phyloP scores from a whole-genome alignment of 2,888 invertebrate species.

The Agonopterix heracliana region DNA sequence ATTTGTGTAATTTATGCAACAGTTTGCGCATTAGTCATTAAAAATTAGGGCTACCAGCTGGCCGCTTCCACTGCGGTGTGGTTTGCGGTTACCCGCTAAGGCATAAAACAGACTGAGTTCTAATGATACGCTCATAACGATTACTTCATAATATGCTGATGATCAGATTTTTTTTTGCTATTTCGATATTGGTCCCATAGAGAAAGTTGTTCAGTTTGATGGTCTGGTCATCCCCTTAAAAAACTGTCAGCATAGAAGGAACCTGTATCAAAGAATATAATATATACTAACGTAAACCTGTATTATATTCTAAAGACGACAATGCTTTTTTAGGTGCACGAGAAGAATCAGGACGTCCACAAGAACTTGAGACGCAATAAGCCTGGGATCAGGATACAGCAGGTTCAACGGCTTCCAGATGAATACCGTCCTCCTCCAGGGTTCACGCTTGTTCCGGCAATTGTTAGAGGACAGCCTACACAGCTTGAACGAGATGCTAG shows the following conservation, averaged over 20 bases:
- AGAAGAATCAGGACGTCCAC: conserved; percentile 80
- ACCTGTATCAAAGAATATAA: too few relatives aligned
- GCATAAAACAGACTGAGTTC: background rate
- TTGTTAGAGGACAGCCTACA: conserved; percentile 57
- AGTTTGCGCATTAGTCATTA: conserved; percentile 1
- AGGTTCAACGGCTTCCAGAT: conserved; percentile 71
- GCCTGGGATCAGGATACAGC: conserved; percentile 71
- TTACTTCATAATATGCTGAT: too few relatives aligned
- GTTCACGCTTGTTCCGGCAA: conserved; percentile 76
- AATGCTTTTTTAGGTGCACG: conserved; percentile 70
- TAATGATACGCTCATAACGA: too few relatives aligned
- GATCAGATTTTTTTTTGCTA: too few relatives aligned
- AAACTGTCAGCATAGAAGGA: too few relatives aligned
- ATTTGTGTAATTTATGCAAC: conserved; percentile 2
- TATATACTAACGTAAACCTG: too few relatives aligned
- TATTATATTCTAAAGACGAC: too few relatives aligned
- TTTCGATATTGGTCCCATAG: too few relatives aligned
- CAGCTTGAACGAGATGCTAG: conserved; percentile 57
- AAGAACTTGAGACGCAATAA: conserved; percentile 80
- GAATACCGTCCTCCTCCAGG: conserved; percentile 79
- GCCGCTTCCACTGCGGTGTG: background rate
- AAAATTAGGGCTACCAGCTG: background rate
- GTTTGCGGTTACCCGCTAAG: conserved; percentile 4
- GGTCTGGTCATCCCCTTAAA: too few relatives aligned
- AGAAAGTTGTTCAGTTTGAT: too few relatives aligned